phyloP scores from a whole-genome alignment of 92 coral and sea anemone genomes.

The Phenganax marumi region DNA sequence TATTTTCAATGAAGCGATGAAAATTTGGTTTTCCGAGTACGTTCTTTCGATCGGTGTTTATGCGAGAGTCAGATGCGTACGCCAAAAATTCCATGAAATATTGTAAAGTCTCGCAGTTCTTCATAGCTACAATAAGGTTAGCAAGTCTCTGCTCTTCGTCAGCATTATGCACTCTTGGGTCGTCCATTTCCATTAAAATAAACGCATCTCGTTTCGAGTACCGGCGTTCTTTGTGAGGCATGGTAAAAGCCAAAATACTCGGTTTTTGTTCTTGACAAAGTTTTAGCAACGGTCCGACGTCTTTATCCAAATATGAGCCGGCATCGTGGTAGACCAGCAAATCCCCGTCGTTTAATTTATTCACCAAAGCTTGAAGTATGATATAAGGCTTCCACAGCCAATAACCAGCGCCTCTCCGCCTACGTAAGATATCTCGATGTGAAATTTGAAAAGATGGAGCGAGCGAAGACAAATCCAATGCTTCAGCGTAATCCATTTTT shows the following conservation, averaged over 20 bases:
- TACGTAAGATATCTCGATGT: background rate
- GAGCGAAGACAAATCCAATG: background rate
- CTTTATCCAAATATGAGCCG: background rate
- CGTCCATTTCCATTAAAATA: conserved; percentile 11
- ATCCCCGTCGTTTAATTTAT: background rate
- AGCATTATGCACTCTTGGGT: background rate
- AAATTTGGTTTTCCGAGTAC: background rate
- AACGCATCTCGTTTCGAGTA: conserved; percentile 10
- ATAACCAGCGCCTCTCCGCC: background rate
- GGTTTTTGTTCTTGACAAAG: background rate
- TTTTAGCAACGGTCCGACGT: background rate
- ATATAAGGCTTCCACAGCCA: conserved; percentile 6
- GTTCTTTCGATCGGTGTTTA: background rate
- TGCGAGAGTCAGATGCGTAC: background rate
- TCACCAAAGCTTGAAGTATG: background rate
- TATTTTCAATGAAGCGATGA: background rate
- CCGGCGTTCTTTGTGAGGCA: background rate
- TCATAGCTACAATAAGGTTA: background rate
- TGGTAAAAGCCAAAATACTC: background rate
- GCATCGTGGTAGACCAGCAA: conserved; percentile 7
- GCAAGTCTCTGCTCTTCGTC: background rate
- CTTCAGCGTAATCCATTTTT: background rate
- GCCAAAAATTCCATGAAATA: background rate
- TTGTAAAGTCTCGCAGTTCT: background rate
- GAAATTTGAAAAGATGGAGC: background rate